Conservation (phyloP, 1,140 invertebrate species). For the Nebria ingens region DNA sequence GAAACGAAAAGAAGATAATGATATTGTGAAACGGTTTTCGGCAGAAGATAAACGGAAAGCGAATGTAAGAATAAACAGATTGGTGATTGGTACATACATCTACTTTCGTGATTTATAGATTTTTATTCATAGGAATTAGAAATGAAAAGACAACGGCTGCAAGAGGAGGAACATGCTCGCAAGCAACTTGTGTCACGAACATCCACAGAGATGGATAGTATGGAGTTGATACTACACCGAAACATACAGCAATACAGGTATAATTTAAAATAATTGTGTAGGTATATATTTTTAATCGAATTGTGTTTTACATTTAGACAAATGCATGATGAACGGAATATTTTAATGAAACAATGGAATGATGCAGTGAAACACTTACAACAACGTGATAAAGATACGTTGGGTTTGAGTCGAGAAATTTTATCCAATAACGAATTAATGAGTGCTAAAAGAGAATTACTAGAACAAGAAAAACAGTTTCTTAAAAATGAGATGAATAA, state of each 20-base stretch:
- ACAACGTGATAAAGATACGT: conserved; percentile 42
- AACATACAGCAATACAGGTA: not conserved
- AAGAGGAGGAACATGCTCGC: conserved; percentile 39
- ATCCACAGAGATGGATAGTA: conserved; percentile 36
- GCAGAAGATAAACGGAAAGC: conserved; percentile 50
- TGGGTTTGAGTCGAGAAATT: conserved; percentile 32
- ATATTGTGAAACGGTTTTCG: conserved; percentile 50
- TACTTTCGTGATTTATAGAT: not conserved
- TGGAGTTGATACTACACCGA: conserved; percentile 30
- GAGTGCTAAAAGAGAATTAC: conserved; percentile 21
- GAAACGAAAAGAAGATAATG: conserved; percentile 45
- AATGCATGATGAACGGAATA: conserved; percentile 22
- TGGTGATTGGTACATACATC: conserved; percentile 6
- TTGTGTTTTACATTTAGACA: too few relatives aligned
- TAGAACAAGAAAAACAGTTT: conserved; percentile 29
- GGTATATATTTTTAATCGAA: too few relatives aligned
- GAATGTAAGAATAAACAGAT: too few relatives aligned
- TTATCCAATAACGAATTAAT: conserved; percentile 18
- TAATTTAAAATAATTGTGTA: too few relatives aligned
- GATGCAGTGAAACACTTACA: conserved; percentile 41
- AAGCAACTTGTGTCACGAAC: conserved; percentile 30
- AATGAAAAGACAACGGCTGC: conserved; percentile 39
- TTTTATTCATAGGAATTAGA: conserved; percentile 36
- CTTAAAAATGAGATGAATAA: conserved; percentile 26
- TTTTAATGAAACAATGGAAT: conserved; percentile 36